Evolutionary conservation across 2,888 invertebrate species (phyloP).

Genomic region (Melinaea menophilus): DNA sequence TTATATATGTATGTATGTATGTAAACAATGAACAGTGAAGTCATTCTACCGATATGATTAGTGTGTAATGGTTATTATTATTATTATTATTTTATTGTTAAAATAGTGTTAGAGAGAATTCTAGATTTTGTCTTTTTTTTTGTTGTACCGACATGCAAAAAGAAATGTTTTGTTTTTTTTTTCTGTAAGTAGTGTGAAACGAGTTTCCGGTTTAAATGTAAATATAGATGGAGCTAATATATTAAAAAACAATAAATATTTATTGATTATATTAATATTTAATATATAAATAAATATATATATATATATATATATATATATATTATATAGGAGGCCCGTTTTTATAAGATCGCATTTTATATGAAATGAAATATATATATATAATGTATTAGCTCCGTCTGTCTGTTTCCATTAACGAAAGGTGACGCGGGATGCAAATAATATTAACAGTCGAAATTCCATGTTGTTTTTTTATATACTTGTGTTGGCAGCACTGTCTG

Average conservation of each 20-base stretch:
- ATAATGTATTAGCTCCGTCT: slow-evolving; percentile 27
- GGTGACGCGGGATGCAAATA: slow-evolving; percentile 13
- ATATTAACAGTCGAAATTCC: slow-evolving; percentile 14
- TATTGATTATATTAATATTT: slow-evolving; percentile 11
- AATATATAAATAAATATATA: slow-evolving; percentile 10
- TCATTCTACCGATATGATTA: background rate
- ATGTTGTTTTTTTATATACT: background rate
- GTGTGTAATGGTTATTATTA: background rate
- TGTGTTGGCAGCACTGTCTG: slow-evolving; percentile 22
- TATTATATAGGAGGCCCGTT: background rate
- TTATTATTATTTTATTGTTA: slow-evolving; percentile 4
- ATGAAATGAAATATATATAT: slow-evolving; percentile 4
- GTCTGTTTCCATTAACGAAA: background rate
- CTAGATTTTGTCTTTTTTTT: slow-evolving; percentile 5
- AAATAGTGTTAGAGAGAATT: slow-evolving; percentile 6
- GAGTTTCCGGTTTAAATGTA: slow-evolving; percentile 21
- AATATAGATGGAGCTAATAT: slow-evolving; percentile 27
- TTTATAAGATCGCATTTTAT: slow-evolving; percentile 1
- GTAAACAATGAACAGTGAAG: background rate
- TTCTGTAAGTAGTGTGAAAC: background rate
- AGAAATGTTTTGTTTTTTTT: background rate
- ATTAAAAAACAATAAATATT: slow-evolving; percentile 16
- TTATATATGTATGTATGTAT: slow-evolving; percentile 5
- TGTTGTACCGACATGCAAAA: background rate
- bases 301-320: slow-evolving; percentile 1